phyloP scores from a whole-genome alignment of 1,140 invertebrate species.

The Anthonomus grandis region DNA sequence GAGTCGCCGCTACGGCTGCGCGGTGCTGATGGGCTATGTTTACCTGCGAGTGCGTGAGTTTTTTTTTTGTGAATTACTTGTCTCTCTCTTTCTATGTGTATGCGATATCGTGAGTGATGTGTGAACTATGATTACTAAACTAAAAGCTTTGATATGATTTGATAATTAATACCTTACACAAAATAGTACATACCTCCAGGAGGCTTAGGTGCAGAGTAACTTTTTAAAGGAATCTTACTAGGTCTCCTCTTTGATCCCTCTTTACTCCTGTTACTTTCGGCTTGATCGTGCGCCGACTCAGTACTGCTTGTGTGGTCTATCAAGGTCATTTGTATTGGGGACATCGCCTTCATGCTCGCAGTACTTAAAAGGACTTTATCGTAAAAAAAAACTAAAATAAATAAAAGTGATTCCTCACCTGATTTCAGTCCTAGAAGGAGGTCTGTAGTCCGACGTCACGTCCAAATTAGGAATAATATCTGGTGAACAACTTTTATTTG shows the following conservation, averaged over 20 bases:
- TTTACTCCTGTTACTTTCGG: constrained; percentile 37
- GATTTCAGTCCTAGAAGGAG: constrained; percentile 26
- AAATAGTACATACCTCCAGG: constrained; percentile 41
- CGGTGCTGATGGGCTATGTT: constrained; percentile 48
- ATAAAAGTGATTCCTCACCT: constrained; percentile 6
- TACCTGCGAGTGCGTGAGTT: constrained; percentile 40
- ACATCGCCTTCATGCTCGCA: constrained; percentile 55
- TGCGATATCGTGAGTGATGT: background rate
- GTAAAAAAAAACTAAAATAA: background rate
- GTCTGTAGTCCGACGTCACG: constrained; percentile 36
- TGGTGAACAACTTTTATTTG: constrained; percentile 32
- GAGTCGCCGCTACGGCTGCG: constrained; percentile 52
- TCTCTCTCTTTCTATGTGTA: background rate
- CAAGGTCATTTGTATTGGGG: constrained; percentile 54
- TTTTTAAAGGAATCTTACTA: constrained; percentile 67
- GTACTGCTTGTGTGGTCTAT: constrained; percentile 59
- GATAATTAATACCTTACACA: background rate
- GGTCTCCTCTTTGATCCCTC: constrained; percentile 51
- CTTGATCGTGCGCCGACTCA: constrained; percentile 61
- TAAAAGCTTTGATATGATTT: background rate
- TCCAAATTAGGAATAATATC: constrained; percentile 52
- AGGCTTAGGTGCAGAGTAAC: constrained; percentile 56
- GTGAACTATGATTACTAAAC: background rate
- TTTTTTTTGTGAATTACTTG: background rate
- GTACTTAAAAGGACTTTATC: constrained; percentile 39